Base-by-base conservation (phyloP, 2,888 invertebrate species). In the Cetonia aurata region DNA sequence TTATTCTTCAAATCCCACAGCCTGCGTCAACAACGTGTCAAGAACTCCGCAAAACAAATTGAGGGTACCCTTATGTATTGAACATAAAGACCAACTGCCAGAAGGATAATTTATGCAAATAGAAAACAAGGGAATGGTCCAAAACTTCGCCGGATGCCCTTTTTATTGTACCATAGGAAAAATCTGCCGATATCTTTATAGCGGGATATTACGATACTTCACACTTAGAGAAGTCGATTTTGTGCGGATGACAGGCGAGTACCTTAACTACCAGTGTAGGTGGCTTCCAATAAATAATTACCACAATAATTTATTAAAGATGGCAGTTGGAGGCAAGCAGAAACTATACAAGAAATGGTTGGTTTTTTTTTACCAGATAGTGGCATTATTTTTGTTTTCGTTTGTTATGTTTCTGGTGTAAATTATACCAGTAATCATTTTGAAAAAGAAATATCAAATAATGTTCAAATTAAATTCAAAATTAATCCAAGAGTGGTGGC, bases 21-120 rank as follows among this genome's bases (percentile, higher is more conserved):
- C 50, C 62, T 25, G 25, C 25, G 25, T 25, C 25, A 25, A 25
- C 25, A 25, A 4, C 25, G 17, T 65, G 62, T 65, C 62, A 65
- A 65, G 37, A 65, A 65, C 50, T 65, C 62, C 50, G 50, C 48
- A 65, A 65, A 50, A 33, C 41, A 65, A 65, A 65, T 65, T 65
- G 62, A 15, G 62, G 62, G 50, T 13, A 37, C 37, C 62, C 48
- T 52, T 65, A 65, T 65, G 50, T 65, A 65, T 65, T 65, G 62
- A 50, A 50, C 50, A 65, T 50, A 65, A 65, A 65, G 50, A 50
- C 48, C 62, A 52, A 65, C 62, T 65, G 62, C 50, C 50, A 31
- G 37, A 19, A 17, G 50, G 50, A 65, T 37, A 52, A 65, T 62
- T 62, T 65, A 65, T 65, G 50, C 62, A 65, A 65, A 65, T 50